Evolutionary conservation across 92 coral and sea anemone species (phyloP), one percentile per base, ranked within the genome.

Genomic region (Zoanthus solanderi): DNA sequence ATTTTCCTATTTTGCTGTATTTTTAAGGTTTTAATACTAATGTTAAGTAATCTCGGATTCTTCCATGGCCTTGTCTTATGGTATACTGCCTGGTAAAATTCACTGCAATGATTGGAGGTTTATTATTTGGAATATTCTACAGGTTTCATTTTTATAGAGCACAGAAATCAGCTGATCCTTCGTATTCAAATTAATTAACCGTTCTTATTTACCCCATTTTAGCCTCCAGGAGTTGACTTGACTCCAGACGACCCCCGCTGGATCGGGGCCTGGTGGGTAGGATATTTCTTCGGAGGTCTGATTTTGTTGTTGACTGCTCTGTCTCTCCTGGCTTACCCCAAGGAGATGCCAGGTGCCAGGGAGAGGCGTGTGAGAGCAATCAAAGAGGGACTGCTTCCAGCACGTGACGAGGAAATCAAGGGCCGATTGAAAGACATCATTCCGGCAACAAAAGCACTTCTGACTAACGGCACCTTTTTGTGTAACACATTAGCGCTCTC

Each of bases 181-280:
- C 42, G 42, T 34, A 1, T 34, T 34, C 42, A 1, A 3, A 1
- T 34, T 34, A 34, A 34, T 34, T 34, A 34, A 34, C 42, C 42
- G 3, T 34, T 34, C 42, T 34, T 34, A 34, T 34, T 1, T 34
- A 1, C 42, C 42, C 42, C 72, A 34, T 23, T 68, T 28, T 88
- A 97, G 99, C 99, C 99, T 84, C 98, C 99, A 82, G 96, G 96
- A 94, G 66, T 97, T 79, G 92, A 95, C 88, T 69, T 97, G 34
- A 97, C 99, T 72, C 98, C 98, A 83, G 96, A 94, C 0, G 99
- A 97, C 85, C 99, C 99, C 90, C 99, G 98, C 93, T 97, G 99
- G 99, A 94, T 97, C 88, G 99, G 99, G 91, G 99, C 99, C 73
- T 97, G 99, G 99, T 97, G 99, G 99, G 94, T 97, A 72, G 99